Percentiles rank a stretch among this genome's conserved stretches.
These are phyloP conservation scores for Centrocercus urophasianus DNA, from an alignment of 2,113 vertebrate genomes.

Conservation along the genomic window DNA sequence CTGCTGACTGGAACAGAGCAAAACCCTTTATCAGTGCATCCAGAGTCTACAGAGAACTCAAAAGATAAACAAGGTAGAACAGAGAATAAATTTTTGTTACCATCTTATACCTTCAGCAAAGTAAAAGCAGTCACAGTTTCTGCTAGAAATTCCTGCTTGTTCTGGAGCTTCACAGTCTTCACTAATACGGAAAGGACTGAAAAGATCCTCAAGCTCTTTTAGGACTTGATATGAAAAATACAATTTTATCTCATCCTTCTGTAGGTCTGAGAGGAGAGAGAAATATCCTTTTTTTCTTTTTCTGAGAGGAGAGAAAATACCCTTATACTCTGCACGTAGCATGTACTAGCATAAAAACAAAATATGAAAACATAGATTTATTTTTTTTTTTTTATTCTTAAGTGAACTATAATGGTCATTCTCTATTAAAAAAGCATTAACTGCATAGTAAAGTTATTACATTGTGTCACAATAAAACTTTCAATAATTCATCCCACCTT, in stretches of 20 bases:
- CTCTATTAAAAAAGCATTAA: neutral
- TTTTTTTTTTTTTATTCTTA: neutral
- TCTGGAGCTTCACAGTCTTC: neutral
- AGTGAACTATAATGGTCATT: neutral
- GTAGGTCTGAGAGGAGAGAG: neutral
- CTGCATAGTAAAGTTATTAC: neutral
- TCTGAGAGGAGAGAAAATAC: neutral
- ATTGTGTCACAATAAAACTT: neutral
- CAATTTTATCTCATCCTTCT: neutral
- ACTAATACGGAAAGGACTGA: neutral
- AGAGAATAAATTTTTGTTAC: neutral
- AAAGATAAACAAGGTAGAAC: neutral
- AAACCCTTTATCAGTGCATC: neutral
- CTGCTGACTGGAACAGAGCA: neutral
- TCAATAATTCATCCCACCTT: neutral
- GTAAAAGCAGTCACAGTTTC: neutral
- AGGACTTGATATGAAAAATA: neutral
- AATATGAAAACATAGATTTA: neutral
- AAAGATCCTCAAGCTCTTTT: neutral
- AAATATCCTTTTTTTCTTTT: neutral
- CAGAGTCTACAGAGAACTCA: neutral
- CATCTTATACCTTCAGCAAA: neutral
- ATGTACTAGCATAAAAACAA: neutral
- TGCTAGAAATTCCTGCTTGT: neutral
- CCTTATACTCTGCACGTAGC: accelerated